Evolutionary conservation across 1,140 invertebrate genomes (phyloP).

Genomic region (Saccostrea echinata): DNA sequence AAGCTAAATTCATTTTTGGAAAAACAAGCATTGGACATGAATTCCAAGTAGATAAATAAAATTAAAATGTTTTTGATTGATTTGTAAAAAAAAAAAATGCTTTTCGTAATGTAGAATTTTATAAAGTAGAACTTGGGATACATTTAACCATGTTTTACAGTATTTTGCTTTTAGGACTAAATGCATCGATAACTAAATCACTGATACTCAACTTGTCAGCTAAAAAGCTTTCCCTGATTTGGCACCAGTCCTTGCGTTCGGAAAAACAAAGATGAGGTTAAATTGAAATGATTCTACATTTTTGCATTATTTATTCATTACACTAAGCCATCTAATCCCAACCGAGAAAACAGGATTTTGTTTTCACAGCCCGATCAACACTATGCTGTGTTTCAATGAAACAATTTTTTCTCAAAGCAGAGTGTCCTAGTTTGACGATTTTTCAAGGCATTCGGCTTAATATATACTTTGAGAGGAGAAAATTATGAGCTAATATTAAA

Average conservation of each 20-base stretch:
- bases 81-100: no score
- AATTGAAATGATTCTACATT: constrained; percentile 5
- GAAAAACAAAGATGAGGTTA: neutral
- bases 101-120: no score
- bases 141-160: neutral
- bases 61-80: no score
- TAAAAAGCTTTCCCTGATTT: constrained; percentile 19
- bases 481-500: no score
- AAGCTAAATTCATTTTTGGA: no score
- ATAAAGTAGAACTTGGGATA: neutral
- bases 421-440: no score
- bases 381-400: neutral
- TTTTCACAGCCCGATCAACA: neutral
- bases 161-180: neutral
- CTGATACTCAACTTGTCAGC: neutral
- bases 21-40: no score
- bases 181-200: neutral
- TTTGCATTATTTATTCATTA: neutral
- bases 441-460: no score
- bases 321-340: neutral
- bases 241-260: neutral
- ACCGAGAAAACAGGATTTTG: neutral
- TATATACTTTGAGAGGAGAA: no score
- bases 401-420: no score
- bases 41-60: no score